Percentiles rank a stretch among this genome's conserved stretches.
Conservation (phyloP, 1,140 invertebrate genomes). For the Drosophila murphyi region DNA sequence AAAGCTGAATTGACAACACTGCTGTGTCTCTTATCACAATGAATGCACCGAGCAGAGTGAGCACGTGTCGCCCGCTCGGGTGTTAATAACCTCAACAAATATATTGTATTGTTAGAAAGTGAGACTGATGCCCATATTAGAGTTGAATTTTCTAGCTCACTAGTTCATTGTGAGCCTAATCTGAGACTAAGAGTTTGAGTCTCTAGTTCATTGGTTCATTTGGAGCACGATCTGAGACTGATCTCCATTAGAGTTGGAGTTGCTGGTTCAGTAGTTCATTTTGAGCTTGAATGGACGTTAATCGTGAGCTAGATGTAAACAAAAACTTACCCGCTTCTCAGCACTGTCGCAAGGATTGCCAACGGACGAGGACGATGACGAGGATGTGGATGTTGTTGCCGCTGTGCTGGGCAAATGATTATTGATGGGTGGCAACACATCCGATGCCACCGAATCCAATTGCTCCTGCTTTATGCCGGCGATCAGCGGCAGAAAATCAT, state of each 20-base stretch:
- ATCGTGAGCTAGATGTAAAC: background rate
- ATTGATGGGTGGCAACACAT: constrained; percentile 54
- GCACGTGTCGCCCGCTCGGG: constrained; percentile 29
- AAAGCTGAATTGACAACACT: background rate
- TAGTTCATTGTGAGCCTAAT: background rate
- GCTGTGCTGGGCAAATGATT: constrained; percentile 59
- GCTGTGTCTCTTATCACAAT: constrained; percentile 24
- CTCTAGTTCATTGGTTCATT: background rate
- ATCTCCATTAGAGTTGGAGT: background rate
- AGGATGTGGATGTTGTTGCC: constrained; percentile 71
- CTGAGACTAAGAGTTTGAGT: background rate
- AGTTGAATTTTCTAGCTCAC: background rate
- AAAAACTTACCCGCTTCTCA: constrained; percentile 78
- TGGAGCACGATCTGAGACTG: constrained; percentile 4
- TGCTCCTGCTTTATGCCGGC: constrained; percentile 82
- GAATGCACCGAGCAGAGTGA: background rate
- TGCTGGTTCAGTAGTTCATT: background rate
- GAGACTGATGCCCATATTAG: constrained; percentile 4
- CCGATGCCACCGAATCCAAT: constrained; percentile 68
- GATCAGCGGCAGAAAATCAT: constrained; percentile 79
- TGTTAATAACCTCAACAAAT: constrained; percentile 43
- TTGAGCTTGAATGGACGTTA: background rate
- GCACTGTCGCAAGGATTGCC: constrained; percentile 83
- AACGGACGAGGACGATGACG: constrained; percentile 69
- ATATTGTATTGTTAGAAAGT: constrained; percentile 10